Evolutionary conservation across 30 jellyfish, hydroid and myxozoan genomes (phyloP), one percentile per base, ranked within the genome.

Genomic region (Aurelia sp.): DNA sequence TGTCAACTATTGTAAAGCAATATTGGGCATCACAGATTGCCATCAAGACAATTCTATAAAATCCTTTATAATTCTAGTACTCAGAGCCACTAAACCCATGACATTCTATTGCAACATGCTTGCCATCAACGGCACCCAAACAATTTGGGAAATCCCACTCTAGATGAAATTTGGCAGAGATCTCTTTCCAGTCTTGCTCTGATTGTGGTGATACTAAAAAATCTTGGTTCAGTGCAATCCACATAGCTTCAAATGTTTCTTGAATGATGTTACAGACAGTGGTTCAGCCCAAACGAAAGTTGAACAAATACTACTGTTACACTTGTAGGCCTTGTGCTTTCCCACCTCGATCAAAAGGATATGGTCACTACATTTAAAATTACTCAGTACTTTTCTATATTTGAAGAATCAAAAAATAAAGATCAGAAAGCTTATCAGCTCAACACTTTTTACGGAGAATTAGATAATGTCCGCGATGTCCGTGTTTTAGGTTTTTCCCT

Each of bases 1-100:
- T 85, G 85, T 82, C 90, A 5, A 91, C 97, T 8, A 70, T 55
- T 4, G 96, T 75, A 63, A 91, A 84, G 24, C 85, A 59, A 67
- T 92, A 86, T 10, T 86, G 78, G 44, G 97, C 91, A 86, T 92
- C 97, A 81, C 97, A 91, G 5, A 91, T 78, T 31, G 97, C 96
- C 91, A 90, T 79, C 63, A 82, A 53, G 11, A 90, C 89, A 38
- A 88, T 8, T 84, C 97, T 88, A 73, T 66, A 72, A 59, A 77
- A 79, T 35, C 83, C 88, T 80, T 78, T 88, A 52, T 88, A 88
- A 44, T 69, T 88, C 18, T n/a, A 88, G 65, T 2, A 88, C 12
- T 22, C 17, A 33, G 97, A 89, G 13, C 97, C 97, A 13, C 33
- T 38, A 58, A 48, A 3, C 53, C 16, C 60, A 7, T 88, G 91